Evolutionary conservation across 2,888 invertebrate species (phyloP), one percentile per base, ranked within the genome.

Genomic region (Hoplodrina ambigua): DNA sequence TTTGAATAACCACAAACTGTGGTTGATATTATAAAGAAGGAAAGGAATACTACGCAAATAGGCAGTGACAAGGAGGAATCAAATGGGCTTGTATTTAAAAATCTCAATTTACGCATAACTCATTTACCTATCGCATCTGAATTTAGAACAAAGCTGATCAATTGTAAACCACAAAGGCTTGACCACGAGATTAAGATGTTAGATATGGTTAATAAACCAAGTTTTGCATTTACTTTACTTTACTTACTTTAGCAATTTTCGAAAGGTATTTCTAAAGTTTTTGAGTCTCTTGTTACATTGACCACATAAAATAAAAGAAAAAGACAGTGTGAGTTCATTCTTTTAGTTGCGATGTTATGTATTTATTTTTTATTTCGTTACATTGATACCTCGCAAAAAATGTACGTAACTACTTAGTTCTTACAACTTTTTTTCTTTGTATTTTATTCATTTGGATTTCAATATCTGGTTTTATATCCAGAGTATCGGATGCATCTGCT

Each of bases 401-500:
- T 0, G 11, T 20, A 17, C 11, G 15, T 5, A 44, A 1, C 46
- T 46, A 17, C n/a, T 4, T 44, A 7, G 5, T 55, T 11, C 13
- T 25, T 13, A 41, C 19, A 33, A 33, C 13, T 52, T 41, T 52
- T n/a, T 41, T 19, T 52, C 17, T 17, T 41, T 1, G 13, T 74
- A 17, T 11, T 56, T 63, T 55, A 49, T 55, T 44, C 30, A 50
- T 68, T 59, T 46, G 46, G 17, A 46, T 19, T 72, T 59, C 11
- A 19, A 19, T 41, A 41, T 54, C 11, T 44, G 33, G 53, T 54
- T 13, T 44, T 44, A 55, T 64, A 58, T 76, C 37, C 19, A 33
- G n/a, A 61, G 37, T 62, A 63, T 69, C 44, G 67, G 30, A 61
- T 49, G 25, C 57, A 59, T 69, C 56, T n/a, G 52, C 56, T 20